Conservation (phyloP, 2,797 vertebrate genomes). For the Micrastur ruficollis region DNA sequence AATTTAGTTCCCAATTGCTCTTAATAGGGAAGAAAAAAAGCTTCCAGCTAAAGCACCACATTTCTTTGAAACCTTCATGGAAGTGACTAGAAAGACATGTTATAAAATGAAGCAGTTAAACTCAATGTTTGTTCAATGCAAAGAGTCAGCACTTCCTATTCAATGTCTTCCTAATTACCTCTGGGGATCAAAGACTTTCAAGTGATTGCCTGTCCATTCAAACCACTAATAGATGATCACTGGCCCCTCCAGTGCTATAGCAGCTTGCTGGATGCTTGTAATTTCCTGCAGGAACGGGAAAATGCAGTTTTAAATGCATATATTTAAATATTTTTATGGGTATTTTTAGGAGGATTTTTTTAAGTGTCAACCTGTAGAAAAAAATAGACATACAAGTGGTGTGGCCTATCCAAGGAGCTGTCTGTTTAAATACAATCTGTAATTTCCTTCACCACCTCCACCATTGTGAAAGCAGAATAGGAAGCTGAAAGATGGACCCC, state of each 20-base stretch:
- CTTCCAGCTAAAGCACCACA: constrained; percentile 22
- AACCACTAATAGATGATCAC: neutral
- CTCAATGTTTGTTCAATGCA: constrained; percentile 27
- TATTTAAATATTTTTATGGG: neutral
- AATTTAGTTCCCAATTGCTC: constrained; percentile 17
- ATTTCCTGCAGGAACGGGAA: neutral
- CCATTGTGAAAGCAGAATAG: neutral
- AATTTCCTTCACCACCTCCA: neutral
- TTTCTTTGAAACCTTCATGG: constrained; percentile 32
- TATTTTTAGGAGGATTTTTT: neutral
- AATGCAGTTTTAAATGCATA: neutral
- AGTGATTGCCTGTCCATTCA: constrained; percentile 32
- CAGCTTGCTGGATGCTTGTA: neutral
- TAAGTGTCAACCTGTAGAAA: neutral
- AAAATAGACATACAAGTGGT: neutral
- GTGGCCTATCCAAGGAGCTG: neutral
- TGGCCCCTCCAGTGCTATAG: neutral
- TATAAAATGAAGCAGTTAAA: constrained; percentile 47
- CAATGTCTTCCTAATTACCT: constrained; percentile 25
- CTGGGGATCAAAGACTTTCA: constrained; percentile 35
- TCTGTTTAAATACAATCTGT: neutral
- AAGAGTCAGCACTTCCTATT: constrained; percentile 42
- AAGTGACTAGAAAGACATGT: constrained; percentile 13
- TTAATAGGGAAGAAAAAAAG: neutral
- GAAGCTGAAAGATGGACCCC: neutral